These are phyloP conservation scores for Dreissena rostriformis DNA, from an alignment of 1,140 invertebrate species.

Conservation along the genomic window DNA sequence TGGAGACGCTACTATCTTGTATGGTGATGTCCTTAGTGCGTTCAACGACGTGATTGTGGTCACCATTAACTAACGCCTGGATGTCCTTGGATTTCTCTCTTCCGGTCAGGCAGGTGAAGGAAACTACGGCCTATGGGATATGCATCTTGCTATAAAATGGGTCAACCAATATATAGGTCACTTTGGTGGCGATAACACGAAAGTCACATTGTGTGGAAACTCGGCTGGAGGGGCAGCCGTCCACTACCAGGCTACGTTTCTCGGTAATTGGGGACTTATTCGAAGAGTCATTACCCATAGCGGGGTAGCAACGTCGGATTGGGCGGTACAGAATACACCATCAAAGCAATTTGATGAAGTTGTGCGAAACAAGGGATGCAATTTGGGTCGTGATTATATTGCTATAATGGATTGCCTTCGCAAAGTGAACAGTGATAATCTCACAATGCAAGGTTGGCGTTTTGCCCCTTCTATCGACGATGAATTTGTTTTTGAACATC, in stretches of 20 bases:
- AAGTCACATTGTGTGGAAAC: conserved; percentile 85
- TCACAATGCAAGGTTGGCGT: not conserved
- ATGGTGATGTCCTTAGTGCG: conserved; percentile 89
- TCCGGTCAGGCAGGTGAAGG: conserved; percentile 93
- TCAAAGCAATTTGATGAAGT: not conserved
- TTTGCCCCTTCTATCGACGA: conserved; percentile 31
- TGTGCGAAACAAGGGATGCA: not conserved
- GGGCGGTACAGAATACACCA: conserved; percentile 23
- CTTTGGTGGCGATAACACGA: conserved; percentile 88
- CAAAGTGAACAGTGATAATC: not conserved
- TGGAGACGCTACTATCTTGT: conserved; percentile 95
- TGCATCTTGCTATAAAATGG: conserved; percentile 89
- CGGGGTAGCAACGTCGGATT: conserved; percentile 33
- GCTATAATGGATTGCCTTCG: conserved; percentile 17
- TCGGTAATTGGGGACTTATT: conserved; percentile 49
- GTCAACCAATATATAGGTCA: conserved; percentile 87
- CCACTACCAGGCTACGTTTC: conserved; percentile 27
- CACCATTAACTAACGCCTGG: conserved; percentile 88
- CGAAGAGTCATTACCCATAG: conserved; percentile 64
- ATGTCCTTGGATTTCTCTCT: conserved; percentile 93
- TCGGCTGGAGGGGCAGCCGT: conserved; percentile 55
- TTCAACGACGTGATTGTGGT: conserved; percentile 91
- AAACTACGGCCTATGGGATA: conserved; percentile 96
- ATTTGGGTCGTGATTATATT: not conserved
- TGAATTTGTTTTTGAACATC: conserved; percentile 32